Percentiles rank a stretch among this genome's conserved stretches.
These are phyloP conservation scores for Thereva unica DNA, from an alignment of 2,888 invertebrate species.

Conservation along the genomic window DNA sequence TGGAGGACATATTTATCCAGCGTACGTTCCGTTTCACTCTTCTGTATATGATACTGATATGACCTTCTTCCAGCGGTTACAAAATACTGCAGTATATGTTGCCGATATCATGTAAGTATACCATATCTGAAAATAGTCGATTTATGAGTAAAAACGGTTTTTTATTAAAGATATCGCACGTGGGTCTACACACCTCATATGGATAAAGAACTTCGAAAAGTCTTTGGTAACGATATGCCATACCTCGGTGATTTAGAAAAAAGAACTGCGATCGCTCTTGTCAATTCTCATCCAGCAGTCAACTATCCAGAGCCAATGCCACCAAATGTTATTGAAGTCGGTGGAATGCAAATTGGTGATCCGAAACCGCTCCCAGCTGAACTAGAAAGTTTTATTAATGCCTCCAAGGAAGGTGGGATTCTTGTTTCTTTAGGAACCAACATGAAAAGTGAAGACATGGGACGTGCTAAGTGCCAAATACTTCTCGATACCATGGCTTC, in stretches of 20 bases:
- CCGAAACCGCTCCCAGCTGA: slow-evolving; percentile 46
- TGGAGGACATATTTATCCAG: slow-evolving; percentile 43
- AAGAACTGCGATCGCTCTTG: slow-evolving; percentile 43
- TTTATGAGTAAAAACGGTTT: not conserved
- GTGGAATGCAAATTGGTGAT: slow-evolving; percentile 52
- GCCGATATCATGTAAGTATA: slow-evolving; percentile 38
- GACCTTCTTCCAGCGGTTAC: slow-evolving; percentile 42
- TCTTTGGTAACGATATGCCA: slow-evolving; percentile 12
- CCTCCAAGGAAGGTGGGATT: slow-evolving; percentile 50
- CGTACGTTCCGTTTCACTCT: slow-evolving; percentile 41
- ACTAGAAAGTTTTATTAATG: slow-evolving; percentile 48
- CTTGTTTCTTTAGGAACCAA: slow-evolving; percentile 52
- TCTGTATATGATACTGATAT: slow-evolving; percentile 39
- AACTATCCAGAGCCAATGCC: slow-evolving; percentile 51
- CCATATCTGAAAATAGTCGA: not conserved
- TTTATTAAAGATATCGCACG: slow-evolving; percentile 32
- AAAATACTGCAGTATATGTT: slow-evolving; percentile 37
- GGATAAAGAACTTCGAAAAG: slow-evolving; percentile 7
- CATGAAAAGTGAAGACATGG: slow-evolving; percentile 44
- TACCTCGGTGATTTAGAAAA: slow-evolving; percentile 37
- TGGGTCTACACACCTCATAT: slow-evolving; percentile 27
- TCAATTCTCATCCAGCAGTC: slow-evolving; percentile 51
- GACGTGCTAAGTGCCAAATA: slow-evolving; percentile 41
- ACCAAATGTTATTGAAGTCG: slow-evolving; percentile 53
- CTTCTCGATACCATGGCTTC: slow-evolving; percentile 48